Evolutionary conservation across 2,888 invertebrate species (phyloP), one percentile per base, ranked within the genome.

Genomic region (Uloborus plumipes): DNA sequence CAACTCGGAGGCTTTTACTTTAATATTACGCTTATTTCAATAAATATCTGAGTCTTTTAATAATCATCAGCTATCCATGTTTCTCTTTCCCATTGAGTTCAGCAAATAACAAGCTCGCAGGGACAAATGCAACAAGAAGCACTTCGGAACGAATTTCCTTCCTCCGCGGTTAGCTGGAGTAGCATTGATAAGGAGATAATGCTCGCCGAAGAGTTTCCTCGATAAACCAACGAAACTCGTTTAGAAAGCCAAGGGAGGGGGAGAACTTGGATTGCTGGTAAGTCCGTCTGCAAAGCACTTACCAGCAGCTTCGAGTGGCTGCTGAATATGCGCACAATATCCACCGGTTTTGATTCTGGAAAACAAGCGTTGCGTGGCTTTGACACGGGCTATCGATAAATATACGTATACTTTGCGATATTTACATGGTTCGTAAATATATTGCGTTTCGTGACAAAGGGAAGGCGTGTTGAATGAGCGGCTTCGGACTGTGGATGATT

Each of bases 171-270:
- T 66, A 55, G 55, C 55, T 66, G 65, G 74, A 74, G 66, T 66
- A 74, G 53, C 55, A 65, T 58, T 64, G 70, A 70, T 53, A 62
- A 61, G 61, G 69, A 69, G 70, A 64, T 77, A 77, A 77, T 77
- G 77, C 55, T 77, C 77, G 47, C 77, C 64, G 58, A 77, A 70
- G 62, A 70, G 77, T 77, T 77, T 64, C 65, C 77, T 77, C 76
- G 76, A 77, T 77, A 77, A 77, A 77, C 70, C 70, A 77, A 77
- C 77, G 71, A 77, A 77, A 70, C 70, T 64, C 62, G 58, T 53
- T 31, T 66, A 51, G 66, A 66, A 51, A 66, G 49, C 51, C 51
- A 18, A 39, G 66, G 53, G 64, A 53, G 64, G 55, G 72, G 64
- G 64, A 20, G 51, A 73, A 55, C 53, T 64, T 53, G 39, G 73